phyloP scores from a whole-genome alignment of 1,140 invertebrate species.

The Whitmania pigra region DNA sequence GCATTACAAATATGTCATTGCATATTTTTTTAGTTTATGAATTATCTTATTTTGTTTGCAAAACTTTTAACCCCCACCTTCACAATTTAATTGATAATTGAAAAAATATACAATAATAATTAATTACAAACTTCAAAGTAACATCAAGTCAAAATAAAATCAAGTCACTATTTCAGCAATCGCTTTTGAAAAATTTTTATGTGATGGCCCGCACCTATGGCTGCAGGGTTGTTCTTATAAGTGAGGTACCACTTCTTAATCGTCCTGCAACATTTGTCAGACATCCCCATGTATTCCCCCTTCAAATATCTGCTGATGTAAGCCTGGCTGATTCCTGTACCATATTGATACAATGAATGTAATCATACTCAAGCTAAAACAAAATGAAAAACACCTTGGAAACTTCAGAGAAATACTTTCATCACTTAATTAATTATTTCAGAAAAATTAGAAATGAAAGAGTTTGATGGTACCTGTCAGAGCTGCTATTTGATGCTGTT shows the following conservation, averaged over 20 bases:
- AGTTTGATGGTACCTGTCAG: constrained; percentile 31
- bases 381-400: not conserved
- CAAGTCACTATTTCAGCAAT: too few species aligned
- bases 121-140: too few species aligned
- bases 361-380: not conserved
- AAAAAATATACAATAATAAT: too few species aligned
- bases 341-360: constrained; percentile 14
- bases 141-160: too few species aligned
- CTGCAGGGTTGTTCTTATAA: constrained; percentile 30
- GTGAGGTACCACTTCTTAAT: constrained; percentile 37
- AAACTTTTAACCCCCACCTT: too few species aligned
- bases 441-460: constrained; percentile 18
- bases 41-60: too few species aligned
- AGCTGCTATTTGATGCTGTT: constrained; percentile 37
- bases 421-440: not conserved
- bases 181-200: not conserved
- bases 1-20: too few species aligned
- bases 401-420: not conserved
- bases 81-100: too few species aligned
- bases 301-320: constrained; percentile 38
- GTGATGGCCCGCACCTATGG: constrained; percentile 18
- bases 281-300: constrained; percentile 36
- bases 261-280: constrained; percentile 33
- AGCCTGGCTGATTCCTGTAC: constrained; percentile 32
- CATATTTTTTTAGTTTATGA: too few species aligned